Base-by-base conservation (phyloP, 2,113 vertebrate species). In the Barbus barbus region DNA sequence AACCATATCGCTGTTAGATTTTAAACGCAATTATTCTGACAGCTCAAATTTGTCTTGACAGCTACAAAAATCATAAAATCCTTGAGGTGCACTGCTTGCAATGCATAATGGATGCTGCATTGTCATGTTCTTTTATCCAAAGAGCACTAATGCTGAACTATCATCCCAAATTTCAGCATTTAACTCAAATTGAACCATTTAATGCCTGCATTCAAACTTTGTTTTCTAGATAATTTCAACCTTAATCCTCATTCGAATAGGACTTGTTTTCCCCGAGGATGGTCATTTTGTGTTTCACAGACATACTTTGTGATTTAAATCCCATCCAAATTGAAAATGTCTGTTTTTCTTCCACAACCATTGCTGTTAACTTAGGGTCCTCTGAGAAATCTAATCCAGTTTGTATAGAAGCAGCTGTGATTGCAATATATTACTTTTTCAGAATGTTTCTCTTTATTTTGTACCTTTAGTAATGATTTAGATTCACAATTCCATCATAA, bases 241-340 rank as follows among this genome's bases (percentile, higher is more conserved):
- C 67, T 71, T n/a, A n/a, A 71, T 71, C 67, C 67, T 71, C 9
- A 41, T 71, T 71, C 36, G 2, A 71, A 71, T 71, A 41, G 33
- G 67, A 71, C 4, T 71, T 38, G 33, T n/a, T 71, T 71, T 41
- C 67, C 67, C 33, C 0, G 1, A 71, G 67, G 67, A 71, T 36
- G 33, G 20, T 41, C 22, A n/a, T 71, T 71, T 38, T 71, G 67
- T 33, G 7, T 41, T 71, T n/a, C 67, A 41, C n/a, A n/a, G 65
- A 22, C 33, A 69, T 69, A 69, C 65, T 69, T 38, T 69, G 67
- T 41, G 67, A 71, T 36, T 71, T 71, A 38, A 71, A 71, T 41
- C 67, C 20, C 5, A 1, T 38, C 36, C 20, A 71, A 71, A 71
- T 71, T 71, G 20, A 71, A 71, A 71, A 71, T 41, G 5, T 38